Base-by-base conservation (phyloP, 2,113 vertebrate genomes). In the Prionailurus viverrinus region DNA sequence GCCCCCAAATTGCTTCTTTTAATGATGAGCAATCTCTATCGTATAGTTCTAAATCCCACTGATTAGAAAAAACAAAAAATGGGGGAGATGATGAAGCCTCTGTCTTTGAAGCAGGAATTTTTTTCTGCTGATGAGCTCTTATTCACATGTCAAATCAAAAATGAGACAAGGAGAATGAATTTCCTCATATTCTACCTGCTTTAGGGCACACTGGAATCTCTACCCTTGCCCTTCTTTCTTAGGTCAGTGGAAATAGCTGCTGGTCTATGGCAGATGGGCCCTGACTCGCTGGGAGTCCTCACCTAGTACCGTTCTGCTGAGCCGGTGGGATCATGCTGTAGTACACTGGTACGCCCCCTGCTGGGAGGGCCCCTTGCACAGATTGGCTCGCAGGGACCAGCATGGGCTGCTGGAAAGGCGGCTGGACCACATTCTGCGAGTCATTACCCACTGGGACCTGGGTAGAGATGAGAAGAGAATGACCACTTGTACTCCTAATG, bases 291-390 rank as follows among this genome's bases (percentile, higher is more conserved):
- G 3, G 19, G 1, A 58, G 82, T 79, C 45, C 97, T 98, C 92
- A 99, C 99, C 99, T 99, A 98, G 99, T 99, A 98, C 99, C 99
- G 0, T 99, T 99, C 99, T 99, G 99, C 97, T 99, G 99, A 98
- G 99, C 98, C 12, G 99, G 98, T 48, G 99, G 99, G 98, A 99
- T 99, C 98, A 99, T 99, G 78, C 99, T 99, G 98, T 99, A 99
- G 98, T 99, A 99, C 87, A 99, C 99, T 16, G 99, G 99, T 86
- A 99, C 99, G 12, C 99, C 99, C 15, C 99, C 98, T 15, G 98
- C 96, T 80, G 99, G 99, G 90, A 99, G 98, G 29, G 99, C 99
- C 29, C 99, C 99, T 98, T 99, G 99, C 41, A 99, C 99, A 89
- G 99, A 99, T 96, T 99, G 99, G 98, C 99, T 99, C 96, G 99